phyloP scores from a whole-genome alignment of 2,113 vertebrate species.

The Columba janthina region DNA sequence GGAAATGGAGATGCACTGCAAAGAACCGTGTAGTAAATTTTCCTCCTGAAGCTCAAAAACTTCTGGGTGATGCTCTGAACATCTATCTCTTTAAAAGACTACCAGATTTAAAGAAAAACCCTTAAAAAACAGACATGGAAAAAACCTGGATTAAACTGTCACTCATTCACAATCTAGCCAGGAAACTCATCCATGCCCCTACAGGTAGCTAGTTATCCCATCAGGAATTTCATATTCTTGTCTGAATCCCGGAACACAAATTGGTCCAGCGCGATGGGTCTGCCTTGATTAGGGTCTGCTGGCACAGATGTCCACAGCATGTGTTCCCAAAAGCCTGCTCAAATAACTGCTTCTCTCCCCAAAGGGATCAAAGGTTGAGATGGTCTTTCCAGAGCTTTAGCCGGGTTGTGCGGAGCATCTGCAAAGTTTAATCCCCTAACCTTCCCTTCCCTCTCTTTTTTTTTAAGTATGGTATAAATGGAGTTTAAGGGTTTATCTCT shows the following conservation, averaged over 20 bases:
- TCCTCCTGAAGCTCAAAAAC: background rate
- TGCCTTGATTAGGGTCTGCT: slow-evolving; percentile 70
- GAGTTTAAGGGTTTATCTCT: slow-evolving; percentile 3
- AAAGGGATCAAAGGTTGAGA: slow-evolving; percentile 65
- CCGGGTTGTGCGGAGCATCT: slow-evolving; percentile 46
- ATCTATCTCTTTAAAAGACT: background rate
- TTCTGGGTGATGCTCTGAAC: background rate
- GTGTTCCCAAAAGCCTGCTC: slow-evolving; percentile 53
- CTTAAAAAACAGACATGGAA: background rate
- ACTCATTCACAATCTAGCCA: slow-evolving; percentile 68
- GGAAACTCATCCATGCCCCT: slow-evolving; percentile 63
- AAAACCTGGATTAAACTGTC: slow-evolving; percentile 71
- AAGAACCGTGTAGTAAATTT: background rate
- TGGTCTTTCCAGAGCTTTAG: slow-evolving; percentile 61
- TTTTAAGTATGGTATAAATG: background rate
- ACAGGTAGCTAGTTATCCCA: slow-evolving; percentile 73
- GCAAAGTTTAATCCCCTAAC: slow-evolving; percentile 38
- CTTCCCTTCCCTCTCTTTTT: background rate
- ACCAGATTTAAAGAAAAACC: background rate
- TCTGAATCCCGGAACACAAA: slow-evolving; percentile 68
- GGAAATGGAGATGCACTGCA: background rate
- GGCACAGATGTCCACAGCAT: slow-evolving; percentile 68
- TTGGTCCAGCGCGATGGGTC: slow-evolving; percentile 51
- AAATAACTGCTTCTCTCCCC: slow-evolving; percentile 53
- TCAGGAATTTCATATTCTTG: slow-evolving; percentile 71